Evolutionary conservation across 2,888 invertebrate genomes (phyloP), one percentile per base, ranked within the genome.

Genomic region (Sipha maydis): DNA sequence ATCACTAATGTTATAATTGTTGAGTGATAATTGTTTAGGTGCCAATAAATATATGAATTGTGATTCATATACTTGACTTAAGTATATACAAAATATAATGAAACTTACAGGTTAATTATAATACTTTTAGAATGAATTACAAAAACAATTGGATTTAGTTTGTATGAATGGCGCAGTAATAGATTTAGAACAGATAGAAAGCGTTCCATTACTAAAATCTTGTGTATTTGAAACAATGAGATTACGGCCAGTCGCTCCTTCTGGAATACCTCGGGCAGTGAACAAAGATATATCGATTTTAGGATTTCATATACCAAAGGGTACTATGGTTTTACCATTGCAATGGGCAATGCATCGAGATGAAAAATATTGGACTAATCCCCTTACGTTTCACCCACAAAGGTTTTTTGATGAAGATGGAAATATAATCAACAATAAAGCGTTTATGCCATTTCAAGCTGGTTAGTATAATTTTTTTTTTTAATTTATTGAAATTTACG

Each of bases 191-290:
- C 95, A 95, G 90, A 91, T 94, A 85, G 90, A 92, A 0, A 91
- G 91, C 38, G 91, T 96, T 90, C 94, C 94, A 0, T 94, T 93
- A 90, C 92, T 95, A 14, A 95, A 95, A 92, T 97, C 97, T 25
- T 94, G 95, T 25, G 93, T 97, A 67, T 94, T 94, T 89, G 97
- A 97, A 92, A 94, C 94, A 0, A 96, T 96, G 91, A 93, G 97
- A 83, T 94, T 97, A 73, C 93, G 96, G 48, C 94, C 96, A 0
- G 95, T 96, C 7, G 95, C 96, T 0, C 97, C 97, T 0, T 92
- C 96, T 56, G 97, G 97, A 7, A 95, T 97, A 90, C 97, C 97
- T 14, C 97, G 97, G 91, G 96, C 97, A 73, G 94, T 95, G 7
- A 91, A 93, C 0, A 92, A 93, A 90, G 94, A 90, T 9, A 89